Conservation (phyloP, 2,797 vertebrate genomes). For the Scleropages formosus region DNA sequence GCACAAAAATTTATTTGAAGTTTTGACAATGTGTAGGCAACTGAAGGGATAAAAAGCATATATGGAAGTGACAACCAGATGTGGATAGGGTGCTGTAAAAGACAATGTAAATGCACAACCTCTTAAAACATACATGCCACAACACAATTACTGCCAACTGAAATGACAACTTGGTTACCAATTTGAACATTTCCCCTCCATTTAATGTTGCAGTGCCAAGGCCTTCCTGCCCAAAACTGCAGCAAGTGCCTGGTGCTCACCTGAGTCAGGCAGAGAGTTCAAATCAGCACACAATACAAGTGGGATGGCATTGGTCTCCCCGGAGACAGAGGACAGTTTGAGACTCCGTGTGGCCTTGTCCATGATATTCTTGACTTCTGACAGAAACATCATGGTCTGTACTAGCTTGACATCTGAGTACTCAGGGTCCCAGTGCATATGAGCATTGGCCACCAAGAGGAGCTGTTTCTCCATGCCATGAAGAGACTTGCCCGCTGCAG, state of each 20-base stretch:
- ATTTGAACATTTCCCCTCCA: too few relatives aligned
- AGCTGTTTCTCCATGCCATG: conserved; percentile 92
- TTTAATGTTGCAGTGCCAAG: too few relatives aligned
- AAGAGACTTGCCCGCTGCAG: conserved; percentile 84
- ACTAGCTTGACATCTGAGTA: conserved; percentile 96
- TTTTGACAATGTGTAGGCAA: too few relatives aligned
- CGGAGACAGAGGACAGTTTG: conserved; percentile 80
- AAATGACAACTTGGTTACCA: background rate
- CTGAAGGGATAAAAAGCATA: too few relatives aligned
- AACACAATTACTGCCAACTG: too few relatives aligned
- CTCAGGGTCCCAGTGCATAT: conserved; percentile 98
- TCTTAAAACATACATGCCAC: background rate
- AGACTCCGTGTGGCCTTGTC: conserved; percentile 93
- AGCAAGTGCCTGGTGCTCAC: conserved; percentile 61
- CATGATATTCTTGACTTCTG: conserved; percentile 95
- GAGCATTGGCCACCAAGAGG: conserved; percentile 91
- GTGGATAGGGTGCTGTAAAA: too few relatives aligned
- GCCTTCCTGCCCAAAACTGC: background rate
- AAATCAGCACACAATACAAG: conserved; percentile 96
- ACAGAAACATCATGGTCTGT: conserved; percentile 99
- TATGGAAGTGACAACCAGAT: too few relatives aligned
- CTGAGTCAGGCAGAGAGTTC: conserved; percentile 95
- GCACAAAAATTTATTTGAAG: too few relatives aligned
- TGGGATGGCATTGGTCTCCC: conserved; percentile 89
- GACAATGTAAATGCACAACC: background rate